phyloP scores from a whole-genome alignment of 2,888 invertebrate genomes.

The Nemotelus pantherinus region DNA sequence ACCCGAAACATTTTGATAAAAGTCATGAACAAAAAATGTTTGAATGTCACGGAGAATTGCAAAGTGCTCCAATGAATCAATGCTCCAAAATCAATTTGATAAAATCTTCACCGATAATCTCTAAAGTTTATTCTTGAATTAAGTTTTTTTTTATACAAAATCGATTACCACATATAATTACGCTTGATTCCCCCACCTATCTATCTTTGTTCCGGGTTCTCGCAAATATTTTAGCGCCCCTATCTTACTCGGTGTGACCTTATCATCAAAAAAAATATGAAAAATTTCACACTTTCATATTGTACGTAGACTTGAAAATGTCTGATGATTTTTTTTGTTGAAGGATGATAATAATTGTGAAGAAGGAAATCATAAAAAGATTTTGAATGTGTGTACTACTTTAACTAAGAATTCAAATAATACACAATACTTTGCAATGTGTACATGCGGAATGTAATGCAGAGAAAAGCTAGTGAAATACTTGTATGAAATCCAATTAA shows the following conservation, averaged over 20 bases:
- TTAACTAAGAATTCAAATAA: not conserved
- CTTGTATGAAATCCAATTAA: conserved; percentile 31
- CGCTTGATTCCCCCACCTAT: too few species aligned
- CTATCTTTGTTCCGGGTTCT: not conserved
- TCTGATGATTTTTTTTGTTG: not conserved
- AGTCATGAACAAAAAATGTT: too few species aligned
- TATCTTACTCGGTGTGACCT: not conserved
- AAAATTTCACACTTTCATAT: conserved; percentile 23
- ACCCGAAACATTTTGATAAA: too few species aligned
- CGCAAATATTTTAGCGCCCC: conserved; percentile 14
- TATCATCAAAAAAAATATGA: not conserved
- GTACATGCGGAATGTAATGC: conserved; percentile 13
- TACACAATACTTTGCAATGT: conserved; percentile 8
- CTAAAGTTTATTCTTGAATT: too few species aligned
- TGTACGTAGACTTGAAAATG: not conserved
- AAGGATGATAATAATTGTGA: not conserved
- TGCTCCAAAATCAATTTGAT: too few species aligned
- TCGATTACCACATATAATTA: too few species aligned
- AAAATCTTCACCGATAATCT: too few species aligned
- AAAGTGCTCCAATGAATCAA: too few species aligned
- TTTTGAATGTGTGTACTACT: conserved; percentile 10
- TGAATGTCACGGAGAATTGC: too few species aligned
- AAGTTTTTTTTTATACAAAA: too few species aligned
- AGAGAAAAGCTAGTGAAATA: conserved; percentile 22
- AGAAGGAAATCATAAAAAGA: not conserved